These are phyloP conservation scores for Julus scanicus DNA, from an alignment of 2,888 invertebrate genomes.

Conservation along the genomic window DNA sequence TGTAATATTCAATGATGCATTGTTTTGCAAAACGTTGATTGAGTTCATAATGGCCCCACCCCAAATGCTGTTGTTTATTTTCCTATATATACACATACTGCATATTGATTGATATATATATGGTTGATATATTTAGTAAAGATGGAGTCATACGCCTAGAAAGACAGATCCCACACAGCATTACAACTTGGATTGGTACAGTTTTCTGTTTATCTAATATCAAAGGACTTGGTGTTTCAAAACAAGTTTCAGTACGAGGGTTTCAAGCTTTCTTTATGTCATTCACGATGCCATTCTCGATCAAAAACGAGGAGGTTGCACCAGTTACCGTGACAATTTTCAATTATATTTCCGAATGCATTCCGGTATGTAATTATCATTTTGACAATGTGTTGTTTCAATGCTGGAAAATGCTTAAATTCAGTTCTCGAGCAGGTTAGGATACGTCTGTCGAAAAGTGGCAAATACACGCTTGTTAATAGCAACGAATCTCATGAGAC, in stretches of 20 bases:
- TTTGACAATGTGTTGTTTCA: neutral
- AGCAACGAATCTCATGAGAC: too few species aligned
- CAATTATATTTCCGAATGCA: constrained; percentile 32
- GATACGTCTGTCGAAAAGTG: too few species aligned
- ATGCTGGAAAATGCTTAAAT: too few species aligned
- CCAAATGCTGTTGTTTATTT: too few species aligned
- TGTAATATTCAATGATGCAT: too few species aligned
- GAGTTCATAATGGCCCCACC: too few species aligned
- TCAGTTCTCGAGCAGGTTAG: too few species aligned
- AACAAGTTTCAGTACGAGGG: neutral
- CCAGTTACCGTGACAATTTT: constrained; percentile 41
- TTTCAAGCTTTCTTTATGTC: constrained; percentile 52
- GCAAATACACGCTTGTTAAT: too few species aligned
- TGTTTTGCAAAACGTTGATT: too few species aligned
- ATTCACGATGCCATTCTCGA: constrained; percentile 36
- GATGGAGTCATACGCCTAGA: neutral
- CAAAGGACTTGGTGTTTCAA: constrained; percentile 41
- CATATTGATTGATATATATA: too few species aligned
- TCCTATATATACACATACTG: too few species aligned
- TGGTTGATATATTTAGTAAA: too few species aligned
- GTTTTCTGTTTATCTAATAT: neutral
- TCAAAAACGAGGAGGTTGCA: constrained; percentile 37
- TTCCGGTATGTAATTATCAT: constrained; percentile 9
- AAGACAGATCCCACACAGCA: constrained; percentile 23
- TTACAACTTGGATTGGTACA: constrained; percentile 46